Evolutionary conservation across 2,113 vertebrate species (phyloP).

Genomic region (Raja brachyura): DNA sequence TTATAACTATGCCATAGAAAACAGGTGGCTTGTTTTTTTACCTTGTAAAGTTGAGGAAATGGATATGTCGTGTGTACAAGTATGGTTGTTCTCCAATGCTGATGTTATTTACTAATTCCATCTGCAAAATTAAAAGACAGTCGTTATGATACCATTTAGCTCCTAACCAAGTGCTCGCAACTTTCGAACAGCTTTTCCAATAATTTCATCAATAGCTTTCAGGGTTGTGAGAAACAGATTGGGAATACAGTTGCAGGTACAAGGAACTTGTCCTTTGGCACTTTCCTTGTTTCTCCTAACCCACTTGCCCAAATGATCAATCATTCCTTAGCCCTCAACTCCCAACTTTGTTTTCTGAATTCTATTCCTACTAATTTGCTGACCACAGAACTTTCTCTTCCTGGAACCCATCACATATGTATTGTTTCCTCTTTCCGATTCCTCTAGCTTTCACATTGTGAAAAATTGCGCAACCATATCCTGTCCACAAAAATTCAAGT

Average conservation of each 20-base stretch:
- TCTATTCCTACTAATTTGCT: no score
- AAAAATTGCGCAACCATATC: no score
- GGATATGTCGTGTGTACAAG: constrained; percentile 95
- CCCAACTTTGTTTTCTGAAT: no score
- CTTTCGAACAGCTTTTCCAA: not conserved
- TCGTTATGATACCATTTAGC: not conserved
- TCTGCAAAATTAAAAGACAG: constrained; percentile 61
- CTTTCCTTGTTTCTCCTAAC: no score
- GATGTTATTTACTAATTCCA: constrained; percentile 95
- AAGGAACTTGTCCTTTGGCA: no score
- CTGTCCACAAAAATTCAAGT: no score
- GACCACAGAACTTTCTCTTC: no score
- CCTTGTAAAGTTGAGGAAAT: constrained; percentile 98
- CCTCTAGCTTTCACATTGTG: no score
- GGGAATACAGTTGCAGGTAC: not conserved
- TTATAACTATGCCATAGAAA: constrained; percentile 10
- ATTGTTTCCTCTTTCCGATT: no score
- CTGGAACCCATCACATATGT: no score
- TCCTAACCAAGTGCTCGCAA: not conserved
- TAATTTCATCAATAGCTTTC: not conserved
- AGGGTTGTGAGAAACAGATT: not conserved
- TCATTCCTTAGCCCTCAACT: no score
- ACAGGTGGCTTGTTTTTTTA: constrained; percentile 48
- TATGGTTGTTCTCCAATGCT: constrained; percentile 88
- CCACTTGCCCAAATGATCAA: no score